Base-by-base conservation (phyloP, 1,140 invertebrate species). In the Nymphalis io region DNA sequence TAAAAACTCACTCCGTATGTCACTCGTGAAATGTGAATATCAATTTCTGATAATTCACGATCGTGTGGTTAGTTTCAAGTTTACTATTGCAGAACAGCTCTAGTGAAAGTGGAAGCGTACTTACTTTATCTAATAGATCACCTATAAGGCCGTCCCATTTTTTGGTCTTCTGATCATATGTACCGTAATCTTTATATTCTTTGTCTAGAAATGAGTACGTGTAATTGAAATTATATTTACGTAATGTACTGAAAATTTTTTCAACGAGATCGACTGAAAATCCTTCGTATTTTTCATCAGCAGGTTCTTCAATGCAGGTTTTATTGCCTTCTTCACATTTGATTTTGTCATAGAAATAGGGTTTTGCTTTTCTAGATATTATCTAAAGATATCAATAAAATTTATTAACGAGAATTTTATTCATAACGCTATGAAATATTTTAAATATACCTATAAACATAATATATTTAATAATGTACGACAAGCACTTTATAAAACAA, bases 61-160 rank as follows among this genome's bases (percentile, higher is more conserved):
- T n/a, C n/a, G n/a, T n/a, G n/a, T n/a, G n/a, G n/a, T n/a, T n/a
- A 27, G 23, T 1, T 33, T 33, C 27, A 8, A 6, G 27, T 33
- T 33, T 8, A 8, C 3, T 33, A 5, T 33, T 33, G 6, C 10
- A 33, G 4, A 16, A 11, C 12, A 48, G 16, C n/a, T 46, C 21
- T 51, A 51, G 6, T 53, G 1, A 53, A 53, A 48, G 18, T 16
- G n/a, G 4, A 48, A n/a, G 3, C 6, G 15, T n/a, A 60, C 68
- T 79, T 78, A 90, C 89, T 72, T 91, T 89, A 81, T 96, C 95
- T 27, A 97, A 91, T 2, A 98, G 89, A 61, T 97, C 94, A 55
- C 94, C 94, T 21, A 98, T 96, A n/a, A 98, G 93, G 0, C 97
- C 98, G 79, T 96, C 94, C 97, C 97, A 98, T 80, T 86, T 91